Evolutionary conservation across 2,113 vertebrate genomes (phyloP).

Genomic region (Apteryx owenii): DNA sequence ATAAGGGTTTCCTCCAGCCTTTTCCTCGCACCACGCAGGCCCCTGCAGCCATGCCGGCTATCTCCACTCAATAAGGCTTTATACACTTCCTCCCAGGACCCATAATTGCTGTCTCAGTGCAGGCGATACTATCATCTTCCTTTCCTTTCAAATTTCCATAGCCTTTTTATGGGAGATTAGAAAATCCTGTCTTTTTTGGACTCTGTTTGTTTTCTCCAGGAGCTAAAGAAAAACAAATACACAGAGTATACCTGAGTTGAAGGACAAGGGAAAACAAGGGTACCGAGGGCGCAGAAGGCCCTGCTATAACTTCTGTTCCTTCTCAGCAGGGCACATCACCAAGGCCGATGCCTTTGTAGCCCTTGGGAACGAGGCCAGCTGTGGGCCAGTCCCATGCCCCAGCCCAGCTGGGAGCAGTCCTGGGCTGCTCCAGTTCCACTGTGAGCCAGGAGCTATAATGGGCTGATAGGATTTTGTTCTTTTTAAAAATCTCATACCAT

Average conservation of each 20-base stretch:
- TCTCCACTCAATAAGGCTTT: constrained; percentile 60
- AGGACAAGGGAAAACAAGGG: constrained; percentile 10
- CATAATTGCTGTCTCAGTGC: constrained; percentile 64
- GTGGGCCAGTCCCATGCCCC: background rate
- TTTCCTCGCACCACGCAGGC: constrained; percentile 65
- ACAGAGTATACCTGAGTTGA: background rate
- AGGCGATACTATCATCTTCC: constrained; percentile 62
- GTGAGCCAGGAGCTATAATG: background rate
- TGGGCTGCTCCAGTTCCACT: background rate
- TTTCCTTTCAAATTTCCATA: constrained; percentile 73
- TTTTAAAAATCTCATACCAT: background rate
- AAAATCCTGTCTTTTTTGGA: constrained; percentile 52
- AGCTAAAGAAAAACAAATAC: constrained; percentile 41
- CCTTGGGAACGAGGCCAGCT: background rate
- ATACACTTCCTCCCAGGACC: constrained; percentile 73
- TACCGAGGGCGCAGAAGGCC: background rate
- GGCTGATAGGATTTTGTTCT: background rate
- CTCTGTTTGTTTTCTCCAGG: constrained; percentile 58
- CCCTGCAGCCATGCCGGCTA: constrained; percentile 7
- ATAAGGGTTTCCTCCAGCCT: constrained; percentile 80
- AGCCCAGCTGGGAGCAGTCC: rapidly evolving
- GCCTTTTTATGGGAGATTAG: constrained; percentile 63
- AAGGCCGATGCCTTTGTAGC: rapidly evolving
- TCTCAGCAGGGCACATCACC: background rate
- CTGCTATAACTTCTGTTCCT: background rate